Base-by-base conservation (phyloP, 2,888 invertebrate species). In the Pyrgus malvae region DNA sequence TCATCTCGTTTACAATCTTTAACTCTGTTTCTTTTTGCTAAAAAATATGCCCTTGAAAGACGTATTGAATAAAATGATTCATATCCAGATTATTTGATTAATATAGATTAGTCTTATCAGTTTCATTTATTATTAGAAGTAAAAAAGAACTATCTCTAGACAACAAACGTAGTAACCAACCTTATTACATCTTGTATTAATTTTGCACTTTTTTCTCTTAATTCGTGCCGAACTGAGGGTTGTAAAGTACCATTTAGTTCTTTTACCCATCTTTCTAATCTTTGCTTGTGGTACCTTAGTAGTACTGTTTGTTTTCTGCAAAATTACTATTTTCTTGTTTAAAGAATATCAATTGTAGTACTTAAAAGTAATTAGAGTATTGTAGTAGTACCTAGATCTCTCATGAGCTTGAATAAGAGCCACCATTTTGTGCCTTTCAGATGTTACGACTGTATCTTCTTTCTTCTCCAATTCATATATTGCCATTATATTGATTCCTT, bases 351-450 rank as follows among this genome's bases (percentile, higher is more conserved):
- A n/a, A n/a, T n/a, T n/a, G n/a, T n/a, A 2, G n/a, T 2, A n/a
- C 9, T 29, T 2, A n/a, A n/a, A n/a, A 29, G n/a, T 31, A 12
- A 31, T 31, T 31, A 11, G 2, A 14, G 12, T 33, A 2, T 33
- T 4, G 14, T 33, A 1, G 2, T 33, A 11, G 16, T 50, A 83
- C 87, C 86, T 77, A 8, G 74, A 63, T 58, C 69, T 78, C 60
- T 84, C 86, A 40, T 85, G 83, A 23, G 84, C 76, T 57, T 78
- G 72, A 67, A 87, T 83, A 4, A 85, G 46, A 40, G 68, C 57
- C 1, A 75, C 40, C 60, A 74, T 59, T 56, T 61, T 60, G 25
- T 60, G 73, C 9, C 59, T 70, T 56, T 45, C 29, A 25, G 12
- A 21, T 29, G 8, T 31, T 65, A 60, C 12, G 74, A 8, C 29